phyloP scores from a whole-genome alignment of 2,113 vertebrate species.

The Halcyon malimbica region DNA sequence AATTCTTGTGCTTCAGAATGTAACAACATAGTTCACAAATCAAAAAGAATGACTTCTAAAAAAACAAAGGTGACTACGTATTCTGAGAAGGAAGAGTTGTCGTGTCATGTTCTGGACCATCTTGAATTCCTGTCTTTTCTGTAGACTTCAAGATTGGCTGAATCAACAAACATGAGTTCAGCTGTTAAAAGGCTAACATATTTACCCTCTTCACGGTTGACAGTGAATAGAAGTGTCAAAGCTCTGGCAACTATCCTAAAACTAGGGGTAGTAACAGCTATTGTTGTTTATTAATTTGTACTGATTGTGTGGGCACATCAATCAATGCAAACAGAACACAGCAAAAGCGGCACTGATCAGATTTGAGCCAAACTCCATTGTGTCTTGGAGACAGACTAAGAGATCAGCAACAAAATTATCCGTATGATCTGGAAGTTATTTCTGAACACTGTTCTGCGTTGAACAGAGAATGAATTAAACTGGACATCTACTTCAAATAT shows the following conservation, averaged over 20 bases:
- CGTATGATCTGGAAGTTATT: neutral
- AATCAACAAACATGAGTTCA: neutral
- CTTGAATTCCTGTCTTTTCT: neutral
- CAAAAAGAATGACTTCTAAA: neutral
- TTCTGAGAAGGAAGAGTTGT: neutral
- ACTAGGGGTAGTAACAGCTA: neutral
- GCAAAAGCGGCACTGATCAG: neutral
- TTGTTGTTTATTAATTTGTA: neutral
- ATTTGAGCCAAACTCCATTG: neutral
- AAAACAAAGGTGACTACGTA: neutral
- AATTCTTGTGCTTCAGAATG: neutral
- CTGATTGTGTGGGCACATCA: neutral
- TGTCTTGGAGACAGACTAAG: neutral
- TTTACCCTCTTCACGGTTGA: neutral
- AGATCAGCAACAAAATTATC: neutral
- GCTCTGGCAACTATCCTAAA: neutral
- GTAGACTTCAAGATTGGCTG: neutral
- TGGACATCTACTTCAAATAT: neutral
- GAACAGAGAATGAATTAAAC: neutral
- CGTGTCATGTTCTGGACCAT: neutral
- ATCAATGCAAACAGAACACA: neutral
- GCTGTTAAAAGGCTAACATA: neutral
- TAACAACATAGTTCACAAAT: neutral
- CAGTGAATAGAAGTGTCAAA: neutral
- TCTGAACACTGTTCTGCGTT: neutral